Evolutionary conservation across 2,888 invertebrate genomes (phyloP), one percentile per base, ranked within the genome.

Genomic region (Torymus tubicola): DNA sequence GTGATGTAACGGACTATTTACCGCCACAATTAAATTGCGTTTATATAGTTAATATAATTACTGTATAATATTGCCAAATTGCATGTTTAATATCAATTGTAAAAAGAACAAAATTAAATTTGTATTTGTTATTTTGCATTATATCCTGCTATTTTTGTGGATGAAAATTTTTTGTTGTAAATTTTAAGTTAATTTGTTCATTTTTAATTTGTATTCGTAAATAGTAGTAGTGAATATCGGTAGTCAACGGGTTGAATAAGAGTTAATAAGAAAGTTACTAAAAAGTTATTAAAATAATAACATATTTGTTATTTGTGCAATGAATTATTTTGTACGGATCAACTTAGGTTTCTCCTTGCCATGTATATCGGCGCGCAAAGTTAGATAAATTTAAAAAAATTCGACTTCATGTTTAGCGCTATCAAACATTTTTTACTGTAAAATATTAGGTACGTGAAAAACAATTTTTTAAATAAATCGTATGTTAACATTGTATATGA

Each of bases 401-500:
- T 67, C 72, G 86, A 85, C 86, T 85, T 87, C 86, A 88, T 84
- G 78, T 86, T 84, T 86, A 87, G 86, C 84, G 83, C 86, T 86
- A 65, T 78, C 83, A 79, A 76, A 82, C 84, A 87, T 86, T 85
- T 87, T 83, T 87, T 83, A 87, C 85, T 89, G 88, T 90, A 89
- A 88, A 85, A 87, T 87, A 87, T 81, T 86, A 87, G 88, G 84
- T 84, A 84, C 82, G 86, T 83, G 82, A 86, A 85, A 83, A 81
- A 31, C 63, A 79, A 84, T 85, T 86, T 81, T 74, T 81, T 86
- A 84, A 88, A 87, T 87, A 87, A 88, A 88, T 85, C 84, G 81
- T 81, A 81, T 78, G 77, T 74, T 78, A 81, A 81, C 73, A 77
- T 69, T 67, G 21, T 61, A 68, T 76, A 63, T 77, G 69, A 75